Base-by-base conservation (phyloP, 2,797 vertebrate species). In the Clarias pachynema region DNA sequence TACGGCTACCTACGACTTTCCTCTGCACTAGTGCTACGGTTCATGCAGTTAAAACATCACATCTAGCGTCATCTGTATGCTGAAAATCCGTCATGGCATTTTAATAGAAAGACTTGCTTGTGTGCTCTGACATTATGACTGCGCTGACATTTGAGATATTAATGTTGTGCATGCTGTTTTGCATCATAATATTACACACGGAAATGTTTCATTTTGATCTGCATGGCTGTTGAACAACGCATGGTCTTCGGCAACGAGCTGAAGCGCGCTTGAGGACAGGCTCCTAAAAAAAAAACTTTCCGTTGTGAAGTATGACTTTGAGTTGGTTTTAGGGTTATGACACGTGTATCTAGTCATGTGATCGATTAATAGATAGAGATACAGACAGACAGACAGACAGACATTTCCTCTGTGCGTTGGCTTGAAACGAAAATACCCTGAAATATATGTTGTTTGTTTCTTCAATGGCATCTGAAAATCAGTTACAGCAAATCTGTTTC, bases 81-180 rank as follows among this genome's bases (percentile, higher is more conserved):
- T 88, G 59, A 87, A 91, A 87, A 89, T 88, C 87, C 60, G 86
- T 84, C 82, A 87, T 94, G 93, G 90, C 93, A 94, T 94, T 95
- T 94, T 91, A 92, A 90, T 85, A 86, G 87, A 88, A 80, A 92
- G 93, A 93, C 91, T 92, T 86, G 90, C 91, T 92, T 89, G 92
- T 92, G 90, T 89, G 89, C 89, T 84, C 88, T 92, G 91, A 92
- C 94, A 94, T 94, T 93, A 94, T 93, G 93, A 94, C 92, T 90
- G 89, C 87, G 74, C 83, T 95, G 94, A 93, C 94, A 95, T 95
- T 95, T 94, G 89, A 88, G 88, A 91, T 90, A 88, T 87, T 94
- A 94, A 93, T 94, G 92, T 92, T 94, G 90, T 87, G 86, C 89
- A 87, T 49, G 85, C 89, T 91, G 92, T 91, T 94, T 93, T 93